Evolutionary conservation across 2,113 vertebrate species (phyloP), one percentile per base, ranked within the genome.

Genomic region (Myotis yumanensis): DNA sequence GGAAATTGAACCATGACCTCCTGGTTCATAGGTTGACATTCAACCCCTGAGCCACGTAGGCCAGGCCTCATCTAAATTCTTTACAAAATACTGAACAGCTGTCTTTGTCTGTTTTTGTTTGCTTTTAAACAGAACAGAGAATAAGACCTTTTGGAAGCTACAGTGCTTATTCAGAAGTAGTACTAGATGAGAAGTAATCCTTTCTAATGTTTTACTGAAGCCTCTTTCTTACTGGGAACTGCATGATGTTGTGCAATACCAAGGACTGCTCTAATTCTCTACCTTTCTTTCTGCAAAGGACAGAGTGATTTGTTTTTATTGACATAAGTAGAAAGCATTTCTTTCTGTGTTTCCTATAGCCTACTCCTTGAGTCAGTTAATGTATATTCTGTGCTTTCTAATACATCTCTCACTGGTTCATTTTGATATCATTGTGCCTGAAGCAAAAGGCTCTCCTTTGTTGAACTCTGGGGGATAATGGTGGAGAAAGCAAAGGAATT

Each of bases 41-140:
- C 57, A 25, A 59, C 23, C 57, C 25, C 23, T 62, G 25, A 62
- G 59, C 59, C 25, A 62, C 11, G 10, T 62, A 62, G 11, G 25
- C 23, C 25, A 28, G 59, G 25, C 25, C 32, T 16, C 30, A 30
- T 46, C 59, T 66, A 86, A 93, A 89, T 89, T 73, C 23, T 90
- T 91, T 75, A 77, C 37, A 91, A 73, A 91, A 51, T 46, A 66
- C 15, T 80, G n/a, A 80, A 43, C 22, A 43, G 43, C 79, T 69
- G 10, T 22, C 22, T 93, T 89, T 93, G 17, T 23, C 25, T 86
- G 11, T 72, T 92, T 96, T 59, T 87, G 40, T 81, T 95, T 68
- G 23, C 77, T 89, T 96, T 84, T 72, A 94, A 90, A 72, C 66
- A 76, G 43, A 91, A 92, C 12, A 77, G 75, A 92, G 75, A 51